Percentiles rank a stretch among this genome's conserved stretches.
These are phyloP conservation scores for Ethmia dodecea DNA, from an alignment of 2,888 invertebrate genomes.

Conservation along the genomic window DNA sequence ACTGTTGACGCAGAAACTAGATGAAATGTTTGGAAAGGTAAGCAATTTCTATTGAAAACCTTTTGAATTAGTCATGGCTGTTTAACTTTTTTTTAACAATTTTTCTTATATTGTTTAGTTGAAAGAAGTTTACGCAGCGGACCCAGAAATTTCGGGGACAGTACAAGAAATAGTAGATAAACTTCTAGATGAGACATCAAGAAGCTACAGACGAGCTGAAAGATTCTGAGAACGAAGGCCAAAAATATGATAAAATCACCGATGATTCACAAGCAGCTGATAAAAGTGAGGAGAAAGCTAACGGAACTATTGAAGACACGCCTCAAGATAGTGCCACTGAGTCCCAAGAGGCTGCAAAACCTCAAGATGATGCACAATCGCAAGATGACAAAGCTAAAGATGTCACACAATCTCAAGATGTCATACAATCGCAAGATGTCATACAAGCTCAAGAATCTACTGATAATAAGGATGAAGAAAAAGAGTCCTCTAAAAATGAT, in stretches of 20 bases:
- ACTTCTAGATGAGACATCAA: constrained; percentile 1
- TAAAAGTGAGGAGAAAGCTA: not conserved
- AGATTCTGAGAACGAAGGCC: not conserved
- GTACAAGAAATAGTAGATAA: constrained; percentile 1
- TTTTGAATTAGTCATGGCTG: not conserved
- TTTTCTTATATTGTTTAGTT: not conserved
- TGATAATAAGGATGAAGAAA: not conserved
- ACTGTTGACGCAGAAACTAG: constrained; percentile 23
- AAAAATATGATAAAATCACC: not conserved
- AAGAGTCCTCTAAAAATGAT: not conserved
- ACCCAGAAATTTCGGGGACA: not conserved
- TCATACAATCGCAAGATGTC: no score
- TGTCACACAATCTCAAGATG: no score
- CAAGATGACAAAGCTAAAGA: not conserved
- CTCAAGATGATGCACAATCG: no score
- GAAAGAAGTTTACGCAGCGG: not conserved
- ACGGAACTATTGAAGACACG: no score
- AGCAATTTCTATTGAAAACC: constrained; percentile 3
- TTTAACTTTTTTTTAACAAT: no score
- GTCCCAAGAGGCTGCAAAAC: no score
- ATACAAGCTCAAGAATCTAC: no score
- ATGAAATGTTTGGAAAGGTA: constrained; percentile 35
- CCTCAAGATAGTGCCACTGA: no score
- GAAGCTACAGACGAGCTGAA: not conserved
- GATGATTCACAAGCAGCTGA: not conserved